Conservation (phyloP, 2,797 vertebrate species). For the Xenopus petersii region DNA sequence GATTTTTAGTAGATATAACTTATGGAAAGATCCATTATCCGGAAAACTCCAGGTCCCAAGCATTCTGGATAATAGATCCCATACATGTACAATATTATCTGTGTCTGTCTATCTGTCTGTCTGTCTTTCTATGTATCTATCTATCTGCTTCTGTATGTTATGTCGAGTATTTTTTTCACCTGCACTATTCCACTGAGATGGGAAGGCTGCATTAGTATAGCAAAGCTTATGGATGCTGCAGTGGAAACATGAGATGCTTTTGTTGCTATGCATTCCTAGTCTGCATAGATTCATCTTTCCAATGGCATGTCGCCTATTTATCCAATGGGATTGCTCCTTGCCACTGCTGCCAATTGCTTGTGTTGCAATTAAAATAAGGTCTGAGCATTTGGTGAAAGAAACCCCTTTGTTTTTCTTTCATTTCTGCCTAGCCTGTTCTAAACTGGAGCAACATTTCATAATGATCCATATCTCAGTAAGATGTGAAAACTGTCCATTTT, state of each 20-base stretch:
- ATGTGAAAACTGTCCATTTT: too few species aligned
- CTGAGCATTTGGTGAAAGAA: background rate
- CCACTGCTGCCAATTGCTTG: background rate
- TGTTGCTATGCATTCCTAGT: slow-evolving; percentile 8
- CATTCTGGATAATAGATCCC: too few species aligned
- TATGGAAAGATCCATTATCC: too few species aligned
- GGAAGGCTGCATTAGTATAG: background rate
- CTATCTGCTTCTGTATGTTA: too few species aligned
- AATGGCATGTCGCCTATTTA: background rate
- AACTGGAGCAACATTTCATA: background rate
- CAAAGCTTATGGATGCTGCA: background rate
- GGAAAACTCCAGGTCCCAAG: too few species aligned
- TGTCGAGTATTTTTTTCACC: too few species aligned
- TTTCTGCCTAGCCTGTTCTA: background rate
- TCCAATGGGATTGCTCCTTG: background rate
- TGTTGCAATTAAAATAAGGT: background rate
- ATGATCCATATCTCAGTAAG: background rate
- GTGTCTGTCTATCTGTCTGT: too few species aligned
- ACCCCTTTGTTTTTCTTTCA: background rate
- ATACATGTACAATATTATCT: too few species aligned
- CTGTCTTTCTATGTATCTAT: too few species aligned
- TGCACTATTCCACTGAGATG: too few species aligned
- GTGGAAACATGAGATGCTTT: background rate
- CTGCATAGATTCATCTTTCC: background rate
- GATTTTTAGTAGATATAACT: too few species aligned